A percentile compares a stretch with the other conserved stretches of the same genome.
These are phyloP conservation scores for Peromyscus aztecus DNA, from an alignment of 2,797 vertebrate species.

Conservation along the genomic window DNA sequence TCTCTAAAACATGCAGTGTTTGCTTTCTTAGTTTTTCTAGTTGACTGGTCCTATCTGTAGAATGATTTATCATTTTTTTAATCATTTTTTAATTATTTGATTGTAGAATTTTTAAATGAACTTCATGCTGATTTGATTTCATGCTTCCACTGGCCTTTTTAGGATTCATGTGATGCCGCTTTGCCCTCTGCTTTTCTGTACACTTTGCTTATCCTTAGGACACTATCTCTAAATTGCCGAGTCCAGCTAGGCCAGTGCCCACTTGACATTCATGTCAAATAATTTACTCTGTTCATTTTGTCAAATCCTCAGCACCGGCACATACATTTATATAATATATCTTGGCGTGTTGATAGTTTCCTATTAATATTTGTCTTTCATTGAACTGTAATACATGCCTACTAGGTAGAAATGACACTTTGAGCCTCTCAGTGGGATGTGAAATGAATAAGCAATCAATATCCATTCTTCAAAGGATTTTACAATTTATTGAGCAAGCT, in stretches of 20 bases:
- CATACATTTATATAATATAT: neutral
- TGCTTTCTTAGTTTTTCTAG: neutral
- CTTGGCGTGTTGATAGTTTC: neutral
- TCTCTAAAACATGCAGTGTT: neutral
- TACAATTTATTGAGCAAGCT: neutral
- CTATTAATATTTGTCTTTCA: neutral
- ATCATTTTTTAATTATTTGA: neutral
- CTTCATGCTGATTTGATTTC: constrained; percentile 4
- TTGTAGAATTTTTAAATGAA: neutral
- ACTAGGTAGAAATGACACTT: neutral
- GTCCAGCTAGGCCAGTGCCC: neutral
- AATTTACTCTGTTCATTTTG: constrained; percentile 44
- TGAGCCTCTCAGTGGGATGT: neutral
- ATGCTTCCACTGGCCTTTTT: neutral
- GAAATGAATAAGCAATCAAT: neutral
- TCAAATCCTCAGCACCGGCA: neutral
- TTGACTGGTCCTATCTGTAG: neutral
- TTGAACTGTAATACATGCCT: neutral
- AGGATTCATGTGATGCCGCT: neutral
- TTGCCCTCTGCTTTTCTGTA: neutral
- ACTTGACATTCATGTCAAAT: neutral
- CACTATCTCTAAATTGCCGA: neutral
- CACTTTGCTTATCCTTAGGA: neutral
- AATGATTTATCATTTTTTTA: constrained; percentile 26
- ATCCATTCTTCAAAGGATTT: neutral